Evolutionary conservation across 2,888 invertebrate species (phyloP), one percentile per base, ranked within the genome.

Genomic region (Hofmannophila pseudospretella): DNA sequence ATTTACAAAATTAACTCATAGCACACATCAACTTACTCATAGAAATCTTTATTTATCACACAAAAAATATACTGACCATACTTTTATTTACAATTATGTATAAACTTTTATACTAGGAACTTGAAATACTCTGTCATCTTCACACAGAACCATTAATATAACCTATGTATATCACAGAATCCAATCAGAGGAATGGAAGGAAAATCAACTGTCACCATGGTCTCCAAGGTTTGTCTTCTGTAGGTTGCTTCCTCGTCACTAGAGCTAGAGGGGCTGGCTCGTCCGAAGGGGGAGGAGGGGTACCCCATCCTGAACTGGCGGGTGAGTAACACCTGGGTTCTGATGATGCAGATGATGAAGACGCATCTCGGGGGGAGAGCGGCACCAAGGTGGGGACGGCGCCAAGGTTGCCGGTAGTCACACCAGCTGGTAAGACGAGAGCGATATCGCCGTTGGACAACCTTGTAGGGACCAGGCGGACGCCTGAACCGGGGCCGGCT

Each of bases 361-460:
- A 92, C 0, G 91, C 90, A 20, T 93, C 94, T 35, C 93, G 87
- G 16, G 92, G 91, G 0, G 94, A 94, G 9, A 94, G 91, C 0
- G 94, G 92, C 25, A 94, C 92, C 14, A 94, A 67, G 20, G 91
- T 90, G 0, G 94, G 93, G 25, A 93, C 74, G 1, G 90, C 88
- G 0, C 88, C 74, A 32, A 89, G 69, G 4, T 81, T 81, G 40
- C 70, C 78, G 29, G 82, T 71, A 23, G 88, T 88, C 12, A 90
- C 81, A 12, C 90, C 89, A 3, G 93, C 90, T 0, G 95, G 95
- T 38, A 95, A 67, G 1, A 96, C 92, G 10, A 95, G 80, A 0
- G 95, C 95, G 46, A 95, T 92, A 70, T 94, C 94, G 0, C 95
- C 95, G 61, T 95, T 95, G 13, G 94, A 90, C 10, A 96, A 68